A percentile compares a stretch with the other conserved stretches of the same genome.
Evolutionary conservation across 2,113 vertebrate genomes (phyloP).

Genomic region (Irena cyanogastra): DNA sequence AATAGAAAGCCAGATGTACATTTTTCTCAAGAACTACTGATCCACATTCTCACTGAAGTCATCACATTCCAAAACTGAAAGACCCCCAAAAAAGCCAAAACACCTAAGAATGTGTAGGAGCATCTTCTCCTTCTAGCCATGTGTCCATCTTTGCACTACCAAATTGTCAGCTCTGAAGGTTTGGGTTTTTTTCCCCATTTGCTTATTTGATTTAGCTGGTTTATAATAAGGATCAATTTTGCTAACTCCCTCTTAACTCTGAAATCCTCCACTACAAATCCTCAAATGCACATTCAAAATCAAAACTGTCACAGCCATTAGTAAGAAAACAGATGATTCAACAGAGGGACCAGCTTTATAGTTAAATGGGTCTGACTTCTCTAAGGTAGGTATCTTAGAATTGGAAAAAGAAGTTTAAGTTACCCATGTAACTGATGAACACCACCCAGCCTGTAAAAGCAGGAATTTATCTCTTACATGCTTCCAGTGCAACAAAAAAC

Average conservation of each 20-base stretch:
- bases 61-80: background rate
- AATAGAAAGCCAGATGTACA: background rate
- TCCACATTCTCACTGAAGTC: background rate
- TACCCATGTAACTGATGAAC: background rate
- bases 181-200: background rate
- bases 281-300: background rate
- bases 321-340: background rate
- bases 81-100: background rate
- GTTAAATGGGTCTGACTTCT: background rate
- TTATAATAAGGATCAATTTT: background rate
- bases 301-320: background rate
- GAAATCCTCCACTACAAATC: background rate
- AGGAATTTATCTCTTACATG: background rate
- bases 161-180: background rate
- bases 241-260: background rate
- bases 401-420: background rate
- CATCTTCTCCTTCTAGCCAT: background rate
- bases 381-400: background rate
- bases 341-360: background rate
- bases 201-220: background rate
- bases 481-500: background rate
- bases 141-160: background rate
- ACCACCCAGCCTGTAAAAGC: background rate
- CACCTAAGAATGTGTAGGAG: background rate
- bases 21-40: background rate